A percentile compares a stretch with the other conserved stretches of the same genome.
Evolutionary conservation across 2,113 vertebrate genomes (phyloP).

Genomic region (Stomatorhinus ivindoensis): DNA sequence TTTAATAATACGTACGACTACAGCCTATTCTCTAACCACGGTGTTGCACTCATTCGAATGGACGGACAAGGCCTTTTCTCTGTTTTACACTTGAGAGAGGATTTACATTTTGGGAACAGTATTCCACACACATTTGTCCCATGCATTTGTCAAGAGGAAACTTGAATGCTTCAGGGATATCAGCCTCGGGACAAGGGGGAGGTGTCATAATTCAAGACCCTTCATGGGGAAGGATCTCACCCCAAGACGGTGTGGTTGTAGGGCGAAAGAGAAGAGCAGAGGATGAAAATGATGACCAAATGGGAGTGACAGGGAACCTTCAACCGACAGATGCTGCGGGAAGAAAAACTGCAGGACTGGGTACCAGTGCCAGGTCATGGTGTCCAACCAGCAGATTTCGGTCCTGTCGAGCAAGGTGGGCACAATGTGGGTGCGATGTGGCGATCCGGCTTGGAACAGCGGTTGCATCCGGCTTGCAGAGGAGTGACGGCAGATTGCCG

Average conservation of each 20-base stretch:
- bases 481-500: neutral
- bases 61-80: neutral
- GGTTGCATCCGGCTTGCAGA: constrained; percentile 5
- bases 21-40: neutral
- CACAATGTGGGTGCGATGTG: neutral
- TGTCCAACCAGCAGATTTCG: neutral
- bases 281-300: neutral
- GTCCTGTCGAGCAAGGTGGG: neutral
- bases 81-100: neutral
- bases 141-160: neutral
- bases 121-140: neutral
- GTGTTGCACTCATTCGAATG: neutral
- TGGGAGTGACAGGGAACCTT: neutral
- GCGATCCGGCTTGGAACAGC: neutral
- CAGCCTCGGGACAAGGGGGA: neutral
- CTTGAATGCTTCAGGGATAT: neutral
- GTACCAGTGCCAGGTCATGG: neutral
- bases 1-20: neutral
- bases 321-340: neutral
- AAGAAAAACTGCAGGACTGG: neutral
- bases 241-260: neutral
- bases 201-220: neutral
- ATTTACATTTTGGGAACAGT: neutral
- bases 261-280: neutral
- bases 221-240: neutral